Evolutionary conservation across 1,140 invertebrate species (phyloP).

Genomic region (Aphelinus certus): DNA sequence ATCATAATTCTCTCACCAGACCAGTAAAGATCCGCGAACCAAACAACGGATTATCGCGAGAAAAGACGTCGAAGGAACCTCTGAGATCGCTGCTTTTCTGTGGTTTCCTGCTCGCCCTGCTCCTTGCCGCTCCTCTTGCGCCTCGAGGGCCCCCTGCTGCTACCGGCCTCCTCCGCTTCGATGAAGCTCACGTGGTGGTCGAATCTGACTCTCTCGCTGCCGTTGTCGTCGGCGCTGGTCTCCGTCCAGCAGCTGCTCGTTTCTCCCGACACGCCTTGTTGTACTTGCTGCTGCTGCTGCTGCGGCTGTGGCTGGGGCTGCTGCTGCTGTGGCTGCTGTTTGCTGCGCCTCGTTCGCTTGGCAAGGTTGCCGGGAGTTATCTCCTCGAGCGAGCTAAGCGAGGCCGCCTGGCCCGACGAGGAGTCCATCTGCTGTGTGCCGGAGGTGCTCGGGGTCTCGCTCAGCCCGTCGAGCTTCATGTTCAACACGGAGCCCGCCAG

Average conservation of each 20-base stretch:
- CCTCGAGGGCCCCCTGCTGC: slow-evolving; percentile 39
- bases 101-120: slow-evolving; percentile 52
- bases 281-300: slow-evolving; percentile 55
- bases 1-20: slow-evolving; percentile 33
- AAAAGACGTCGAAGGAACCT: slow-evolving; percentile 44
- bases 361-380: slow-evolving; percentile 61
- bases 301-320: slow-evolving; percentile 57
- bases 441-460: slow-evolving; percentile 38
- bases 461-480: slow-evolving; percentile 67
- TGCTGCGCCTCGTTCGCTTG: slow-evolving; percentile 58
- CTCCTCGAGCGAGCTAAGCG: slow-evolving; percentile 67
- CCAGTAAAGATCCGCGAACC: neutral
- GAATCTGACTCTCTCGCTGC: slow-evolving; percentile 69
- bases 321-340: slow-evolving; percentile 52
- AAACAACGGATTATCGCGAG: slow-evolving; percentile 29
- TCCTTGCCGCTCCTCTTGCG: slow-evolving; percentile 57
- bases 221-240: slow-evolving; percentile 67
- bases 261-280: slow-evolving; percentile 55
- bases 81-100: slow-evolving; percentile 41
- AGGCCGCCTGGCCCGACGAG: slow-evolving; percentile 59
- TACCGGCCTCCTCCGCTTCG: slow-evolving; percentile 52
- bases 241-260: slow-evolving; percentile 58
- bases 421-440: slow-evolving; percentile 54
- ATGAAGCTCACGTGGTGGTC: slow-evolving; percentile 69
- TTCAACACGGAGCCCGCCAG: slow-evolving; percentile 81